Evolutionary conservation across 1,140 invertebrate genomes (phyloP), one percentile per base, ranked within the genome.

Genomic region (Brachionus calyciflorus): DNA sequence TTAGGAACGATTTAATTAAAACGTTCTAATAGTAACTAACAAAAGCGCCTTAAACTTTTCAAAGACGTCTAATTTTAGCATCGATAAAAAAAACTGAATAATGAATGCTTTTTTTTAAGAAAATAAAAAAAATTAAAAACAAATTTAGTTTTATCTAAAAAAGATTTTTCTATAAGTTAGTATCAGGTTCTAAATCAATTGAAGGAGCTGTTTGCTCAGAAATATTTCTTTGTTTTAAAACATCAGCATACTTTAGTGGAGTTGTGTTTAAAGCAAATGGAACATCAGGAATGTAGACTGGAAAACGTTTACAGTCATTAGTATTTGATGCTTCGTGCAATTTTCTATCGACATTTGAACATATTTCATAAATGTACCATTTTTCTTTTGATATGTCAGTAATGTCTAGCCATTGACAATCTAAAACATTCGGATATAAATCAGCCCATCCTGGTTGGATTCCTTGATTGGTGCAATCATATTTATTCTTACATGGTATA

Each of bases 321-420:
- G 53, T 28, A 30, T 55, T 55, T 2, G 53, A 55, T 10, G 53
- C 21, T 12, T 55, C 53, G 5, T 55, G 53, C 26, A 55, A 30
- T 55, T 55, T 55, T 55, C 53, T 55, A 1, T 55, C 53, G 2
- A 55, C 10, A 28, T 55, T 55, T 30, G 53, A 55, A 28, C 53
- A 55, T 4, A 55, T 55, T 28, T 55, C 53, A n/a, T 55, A 55
- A 28, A 55, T 55, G 53, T 55, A 55, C 53, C 53, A 55, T 30
- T 55, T 26, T 12, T 55, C 53, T 9, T 28, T 5, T 30, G 26
- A 1, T 28, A 55, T 55, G 7, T 55, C 26, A 12, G 57, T 63
- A 19, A 63, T 63, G 17, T 63, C 57, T 2, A 63, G 5, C 57
- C 57, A 63, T 40, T 63, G 57, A 40, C 57, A 63, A 14, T 40